phyloP scores from a whole-genome alignment of 2,888 invertebrate genomes.

The Lepidonotus clava region DNA sequence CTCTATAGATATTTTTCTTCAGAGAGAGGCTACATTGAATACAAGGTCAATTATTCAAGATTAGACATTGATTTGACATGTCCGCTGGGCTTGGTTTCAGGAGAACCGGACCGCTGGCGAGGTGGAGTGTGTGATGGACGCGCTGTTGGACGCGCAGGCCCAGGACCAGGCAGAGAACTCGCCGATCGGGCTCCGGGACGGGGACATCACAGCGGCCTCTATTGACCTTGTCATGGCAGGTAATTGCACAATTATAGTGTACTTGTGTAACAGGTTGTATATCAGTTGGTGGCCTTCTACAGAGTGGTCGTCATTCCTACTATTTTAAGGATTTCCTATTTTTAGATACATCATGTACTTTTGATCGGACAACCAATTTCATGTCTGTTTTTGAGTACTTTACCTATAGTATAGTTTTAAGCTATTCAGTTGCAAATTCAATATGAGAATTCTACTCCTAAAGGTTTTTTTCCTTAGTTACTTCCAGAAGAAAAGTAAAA shows the following conservation, averaged over 20 bases:
- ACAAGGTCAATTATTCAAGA: background rate
- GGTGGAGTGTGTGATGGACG: background rate
- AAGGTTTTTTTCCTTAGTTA: too few relatives aligned
- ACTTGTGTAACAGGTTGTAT: background rate
- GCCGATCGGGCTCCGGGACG: slow-evolving; percentile 35
- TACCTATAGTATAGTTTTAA: too few relatives aligned
- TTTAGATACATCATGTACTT: too few relatives aligned
- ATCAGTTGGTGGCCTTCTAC: too few relatives aligned
- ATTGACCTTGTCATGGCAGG: slow-evolving; percentile 8
- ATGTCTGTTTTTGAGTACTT: too few relatives aligned
- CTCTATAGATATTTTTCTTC: too few relatives aligned
- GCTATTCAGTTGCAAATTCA: too few relatives aligned
- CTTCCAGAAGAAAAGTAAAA: too few relatives aligned
- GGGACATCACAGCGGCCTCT: slow-evolving; percentile 35
- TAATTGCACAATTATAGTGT: background rate
- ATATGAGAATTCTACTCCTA: too few relatives aligned
- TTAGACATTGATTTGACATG: background rate
- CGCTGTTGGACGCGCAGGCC: background rate
- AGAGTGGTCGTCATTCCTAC: too few relatives aligned
- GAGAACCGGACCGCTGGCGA: background rate
- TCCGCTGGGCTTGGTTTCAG: background rate
- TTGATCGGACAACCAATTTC: too few relatives aligned
- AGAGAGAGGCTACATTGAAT: background rate
- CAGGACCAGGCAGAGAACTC: slow-evolving; percentile 39
- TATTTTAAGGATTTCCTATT: too few relatives aligned